These are phyloP conservation scores for Cuniculus paca DNA, from an alignment of 2,797 vertebrate species.

Conservation along the genomic window DNA sequence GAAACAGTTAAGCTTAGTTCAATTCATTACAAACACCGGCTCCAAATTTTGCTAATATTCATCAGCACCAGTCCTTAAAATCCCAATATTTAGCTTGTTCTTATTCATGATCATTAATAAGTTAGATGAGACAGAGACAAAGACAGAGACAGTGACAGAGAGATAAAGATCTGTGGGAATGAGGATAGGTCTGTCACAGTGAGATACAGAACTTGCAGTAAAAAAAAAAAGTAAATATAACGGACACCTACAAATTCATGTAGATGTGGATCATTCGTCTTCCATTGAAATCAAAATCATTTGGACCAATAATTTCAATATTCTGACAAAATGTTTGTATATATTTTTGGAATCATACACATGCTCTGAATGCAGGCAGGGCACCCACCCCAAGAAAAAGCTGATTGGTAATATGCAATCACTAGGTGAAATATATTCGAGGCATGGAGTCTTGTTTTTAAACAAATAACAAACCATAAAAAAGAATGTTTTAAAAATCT, in stretches of 20 bases:
- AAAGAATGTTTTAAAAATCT: neutral
- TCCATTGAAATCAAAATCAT: neutral
- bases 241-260: neutral
- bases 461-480: neutral
- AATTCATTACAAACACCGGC: neutral
- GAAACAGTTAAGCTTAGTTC: neutral
- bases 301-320: constrained; percentile 6
- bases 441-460: neutral
- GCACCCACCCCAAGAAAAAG: neutral
- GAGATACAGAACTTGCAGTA: neutral
- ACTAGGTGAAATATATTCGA: neutral
- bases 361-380: neutral
- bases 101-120: neutral
- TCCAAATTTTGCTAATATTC: neutral
- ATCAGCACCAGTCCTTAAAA: neutral
- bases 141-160: neutral
- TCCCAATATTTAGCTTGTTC: neutral
- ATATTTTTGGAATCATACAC: neutral
- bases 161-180: neutral
- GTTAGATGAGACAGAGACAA: neutral
- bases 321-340: neutral
- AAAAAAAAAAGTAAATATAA: neutral
- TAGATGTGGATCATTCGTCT: neutral
- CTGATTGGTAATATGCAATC: neutral
- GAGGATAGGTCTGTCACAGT: neutral